phyloP scores from a whole-genome alignment of 2,797 vertebrate species.

The Ptychobarbus kaznakovi region DNA sequence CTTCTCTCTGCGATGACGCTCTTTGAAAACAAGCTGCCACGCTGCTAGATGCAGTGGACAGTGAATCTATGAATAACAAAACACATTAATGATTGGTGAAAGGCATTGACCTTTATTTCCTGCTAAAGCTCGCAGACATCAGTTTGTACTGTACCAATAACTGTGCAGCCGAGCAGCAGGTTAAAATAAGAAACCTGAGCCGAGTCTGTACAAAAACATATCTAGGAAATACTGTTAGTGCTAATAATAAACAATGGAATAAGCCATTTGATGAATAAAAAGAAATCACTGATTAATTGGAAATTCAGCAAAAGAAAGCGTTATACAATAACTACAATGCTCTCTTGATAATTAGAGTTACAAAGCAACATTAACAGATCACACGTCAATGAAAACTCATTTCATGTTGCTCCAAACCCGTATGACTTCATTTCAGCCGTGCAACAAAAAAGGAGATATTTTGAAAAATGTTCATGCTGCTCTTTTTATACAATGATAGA shows the following conservation, averaged over 20 bases:
- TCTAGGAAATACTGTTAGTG: conserved; percentile 64
- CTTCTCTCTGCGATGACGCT: conserved; percentile 61
- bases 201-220: conserved; percentile 39
- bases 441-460: background rate
- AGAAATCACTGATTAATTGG: conserved; percentile 58
- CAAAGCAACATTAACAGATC: conserved; percentile 60
- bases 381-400: conserved; percentile 48
- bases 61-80: conserved; percentile 77
- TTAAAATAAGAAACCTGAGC: conserved; percentile 61
- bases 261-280: conserved; percentile 40
- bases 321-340: conserved; percentile 81
- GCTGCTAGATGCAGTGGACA: conserved; percentile 76
- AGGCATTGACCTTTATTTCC: conserved; percentile 55
- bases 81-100: background rate
- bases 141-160: conserved; percentile 13
- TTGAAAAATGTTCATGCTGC: background rate
- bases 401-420: background rate
- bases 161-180: conserved; percentile 52
- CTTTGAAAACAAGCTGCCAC: conserved; percentile 72
- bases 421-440: background rate
- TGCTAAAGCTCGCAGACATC: conserved; percentile 62
- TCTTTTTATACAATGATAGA: background rate
- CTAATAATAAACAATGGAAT: conserved; percentile 17
- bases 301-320: conserved; percentile 60
- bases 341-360: conserved; percentile 68